These are phyloP conservation scores for Chaetophractus vellerosus DNA, from an alignment of 2,797 vertebrate genomes.

Conservation along the genomic window DNA sequence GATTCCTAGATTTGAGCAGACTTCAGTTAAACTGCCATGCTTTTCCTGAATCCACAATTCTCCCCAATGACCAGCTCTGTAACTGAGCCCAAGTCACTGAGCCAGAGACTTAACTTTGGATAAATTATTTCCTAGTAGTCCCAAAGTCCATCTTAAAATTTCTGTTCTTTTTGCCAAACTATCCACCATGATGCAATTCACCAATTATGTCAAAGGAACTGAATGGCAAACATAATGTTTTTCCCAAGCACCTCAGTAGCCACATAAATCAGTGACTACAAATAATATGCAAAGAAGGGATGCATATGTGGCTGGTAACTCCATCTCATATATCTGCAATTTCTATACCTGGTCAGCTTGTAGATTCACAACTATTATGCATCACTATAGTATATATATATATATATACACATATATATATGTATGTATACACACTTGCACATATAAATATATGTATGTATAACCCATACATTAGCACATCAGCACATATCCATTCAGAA, in stretches of 20 bases:
- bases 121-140: background rate
- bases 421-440: too few relatives aligned
- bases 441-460: background rate
- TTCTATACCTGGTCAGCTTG: background rate
- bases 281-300: background rate
- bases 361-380: background rate
- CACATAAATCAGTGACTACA: constrained; percentile 16
- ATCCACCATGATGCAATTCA: background rate
- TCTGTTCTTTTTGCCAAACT: background rate
- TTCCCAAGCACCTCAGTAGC: background rate
- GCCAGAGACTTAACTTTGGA: background rate
- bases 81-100: background rate
- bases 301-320: background rate
- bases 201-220: background rate
- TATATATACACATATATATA: background rate
- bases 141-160: background rate
- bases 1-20: background rate
- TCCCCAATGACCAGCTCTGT: background rate
- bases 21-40: background rate
- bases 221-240: background rate
- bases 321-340: background rate
- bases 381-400: background rate
- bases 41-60: background rate
- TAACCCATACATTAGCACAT: background rate
- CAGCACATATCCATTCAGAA: background rate